Evolutionary conservation across 2,113 vertebrate species (phyloP), one percentile per base, ranked within the genome.

Genomic region (Lates calcarifer): DNA sequence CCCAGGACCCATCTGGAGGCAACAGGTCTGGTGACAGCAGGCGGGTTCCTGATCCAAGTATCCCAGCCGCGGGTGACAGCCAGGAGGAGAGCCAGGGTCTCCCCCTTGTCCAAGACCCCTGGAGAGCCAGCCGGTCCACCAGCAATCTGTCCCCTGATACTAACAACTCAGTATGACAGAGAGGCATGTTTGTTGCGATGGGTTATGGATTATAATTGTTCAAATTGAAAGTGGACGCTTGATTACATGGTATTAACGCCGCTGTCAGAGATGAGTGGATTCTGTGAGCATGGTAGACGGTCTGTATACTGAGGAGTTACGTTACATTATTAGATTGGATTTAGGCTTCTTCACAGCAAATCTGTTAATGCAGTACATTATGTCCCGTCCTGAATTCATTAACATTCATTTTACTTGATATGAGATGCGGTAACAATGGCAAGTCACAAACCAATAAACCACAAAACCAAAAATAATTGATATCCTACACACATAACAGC

Each of bases 21-120:
- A 94, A 93, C 93, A 92, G 93, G 92, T 93, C 94, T 82, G 70
- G 68, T 91, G 91, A 93, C 91, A 93, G 92, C 86, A 90, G 92
- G 93, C 83, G 13, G 77, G 33, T 71, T 74, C 84, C 69, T 15
- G n/a, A 78, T 84, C 88, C 87, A 87, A 91, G 82, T 77, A 26
- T 83, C 80, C 56, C 83, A 78, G 65, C 29, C 62, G 4, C 74
- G 75, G 80, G 76, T 69, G 76, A 85, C 73, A 89, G 74, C 72
- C 77, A 86, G 71, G 68, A 82, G 35, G 41, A 35, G 43, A 61
- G 63, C 87, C 63, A 74, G 37, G 75, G 78, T 79, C 74, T 77
- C 41, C 57, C 67, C 62, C 24, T 14, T 26, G 33, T 80, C 82
- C 89, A 87, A 80, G 83, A 77, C 77, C 84, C 82, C 74, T 7